These are phyloP conservation scores for Apodemus sylvaticus DNA, from an alignment of 2,113 vertebrate species.

Conservation along the genomic window DNA sequence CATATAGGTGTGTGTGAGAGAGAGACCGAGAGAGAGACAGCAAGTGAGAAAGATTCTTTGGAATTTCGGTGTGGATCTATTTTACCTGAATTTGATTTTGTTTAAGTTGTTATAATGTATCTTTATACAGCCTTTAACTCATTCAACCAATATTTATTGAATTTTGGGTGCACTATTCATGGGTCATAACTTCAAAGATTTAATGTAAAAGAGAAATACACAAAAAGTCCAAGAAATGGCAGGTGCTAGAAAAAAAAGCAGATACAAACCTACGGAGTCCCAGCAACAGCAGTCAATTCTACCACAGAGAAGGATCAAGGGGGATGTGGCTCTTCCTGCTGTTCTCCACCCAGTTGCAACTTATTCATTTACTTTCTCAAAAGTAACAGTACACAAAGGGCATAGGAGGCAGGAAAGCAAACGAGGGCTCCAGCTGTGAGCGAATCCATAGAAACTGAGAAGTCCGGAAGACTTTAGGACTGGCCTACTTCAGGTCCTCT, in stretches of 20 bases:
- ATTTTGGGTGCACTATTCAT: background rate
- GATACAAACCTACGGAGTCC: background rate
- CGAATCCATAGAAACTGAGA: background rate
- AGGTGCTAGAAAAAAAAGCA: slow-evolving; percentile 26
- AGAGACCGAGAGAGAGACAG: background rate
- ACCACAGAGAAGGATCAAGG: background rate
- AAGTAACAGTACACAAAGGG: background rate
- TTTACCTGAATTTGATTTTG: slow-evolving; percentile 55
- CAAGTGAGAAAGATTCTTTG: background rate
- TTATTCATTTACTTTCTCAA: background rate
- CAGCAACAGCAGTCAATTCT: background rate
- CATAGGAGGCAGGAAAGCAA: background rate
- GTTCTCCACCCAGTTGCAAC: background rate
- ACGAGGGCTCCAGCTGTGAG: background rate
- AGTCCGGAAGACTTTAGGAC: no score
- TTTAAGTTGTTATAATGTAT: background rate
- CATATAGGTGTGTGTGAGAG: background rate
- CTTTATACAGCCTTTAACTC: slow-evolving; percentile 21
- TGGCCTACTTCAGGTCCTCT: background rate
- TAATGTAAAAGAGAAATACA: background rate
- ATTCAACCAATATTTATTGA: slow-evolving; percentile 50
- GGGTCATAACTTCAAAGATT: background rate
- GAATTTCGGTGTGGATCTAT: background rate
- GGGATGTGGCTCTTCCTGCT: background rate
- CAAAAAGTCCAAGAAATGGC: background rate